A percentile compares a stretch with the other conserved stretches of the same genome.
Conservation (phyloP, 2,888 invertebrate genomes). For the Tinea trinotella region DNA sequence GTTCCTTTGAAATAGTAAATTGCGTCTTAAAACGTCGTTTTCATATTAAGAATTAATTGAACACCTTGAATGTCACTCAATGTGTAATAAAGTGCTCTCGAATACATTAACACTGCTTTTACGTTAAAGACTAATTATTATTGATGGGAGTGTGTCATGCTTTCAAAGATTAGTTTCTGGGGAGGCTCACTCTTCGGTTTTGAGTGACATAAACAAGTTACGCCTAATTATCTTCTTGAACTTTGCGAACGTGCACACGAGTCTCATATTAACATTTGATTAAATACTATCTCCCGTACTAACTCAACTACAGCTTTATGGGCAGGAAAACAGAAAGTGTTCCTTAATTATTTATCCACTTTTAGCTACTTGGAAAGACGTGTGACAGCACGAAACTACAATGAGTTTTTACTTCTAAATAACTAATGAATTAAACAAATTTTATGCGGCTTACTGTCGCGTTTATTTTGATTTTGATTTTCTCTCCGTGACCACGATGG, state of each 20-base stretch:
- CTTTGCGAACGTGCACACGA: constrained; percentile 1
- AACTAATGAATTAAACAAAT: no score
- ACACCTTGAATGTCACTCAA: constrained; percentile 5
- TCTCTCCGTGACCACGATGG: no score
- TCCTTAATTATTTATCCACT: no score
- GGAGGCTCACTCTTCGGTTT: constrained; percentile 6
- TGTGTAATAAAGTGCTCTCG: constrained; percentile 13
- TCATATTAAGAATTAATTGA: constrained; percentile 18
- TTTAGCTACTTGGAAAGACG: no score
- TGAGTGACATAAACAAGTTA: constrained; percentile 17
- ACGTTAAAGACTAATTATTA: constrained; percentile 17
- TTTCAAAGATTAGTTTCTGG: constrained; percentile 16
- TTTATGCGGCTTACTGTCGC: no score
- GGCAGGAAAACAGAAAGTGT: no score
- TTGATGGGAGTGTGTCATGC: constrained; percentile 17
- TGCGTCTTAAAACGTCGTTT: constrained; percentile 10
- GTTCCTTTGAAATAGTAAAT: constrained; percentile 11
- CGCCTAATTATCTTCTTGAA: constrained; percentile 12
- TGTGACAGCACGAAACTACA: no score
- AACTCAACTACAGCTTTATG: not conserved
- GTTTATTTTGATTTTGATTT: no score
- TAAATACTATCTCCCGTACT: no score
- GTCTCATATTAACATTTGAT: not conserved
- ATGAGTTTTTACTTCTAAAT: no score
- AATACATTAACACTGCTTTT: constrained; percentile 17